Evolutionary conservation across 37 sponge, comb jelly and placozoan genomes (phyloP), one percentile per base, ranked within the genome.

Genomic region (Spongilla lacustris): DNA sequence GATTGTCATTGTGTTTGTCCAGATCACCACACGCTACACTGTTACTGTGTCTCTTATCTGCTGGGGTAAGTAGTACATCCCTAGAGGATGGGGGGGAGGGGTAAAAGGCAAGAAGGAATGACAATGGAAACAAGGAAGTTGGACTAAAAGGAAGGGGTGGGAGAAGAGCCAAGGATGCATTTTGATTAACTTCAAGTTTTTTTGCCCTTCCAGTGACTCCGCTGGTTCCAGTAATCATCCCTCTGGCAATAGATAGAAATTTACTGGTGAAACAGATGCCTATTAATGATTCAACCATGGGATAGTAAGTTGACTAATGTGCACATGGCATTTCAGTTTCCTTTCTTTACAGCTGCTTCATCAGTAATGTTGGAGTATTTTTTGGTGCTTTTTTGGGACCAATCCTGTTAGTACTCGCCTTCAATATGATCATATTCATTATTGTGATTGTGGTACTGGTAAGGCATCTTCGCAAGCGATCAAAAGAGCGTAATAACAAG

Each of bases 371-470:
- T 27, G 35, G 76, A 24, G 69, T 90, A 14, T 77, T 68, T 31
- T 85, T 67, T 79, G 90, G 82, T 21, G 67, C 76, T 68, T 90
- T 90, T 29, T 49, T 90, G 74, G 90, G 71, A 2, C 90, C 90
- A n/a, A 74, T 90, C 1, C 49, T 90, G 14, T 22, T 50, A 0
- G n/a, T 90, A 1, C 14, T 90, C 2, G 13, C 81, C 13, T 90
- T 90, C 77, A 90, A 90, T 38, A 14, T 69, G 48, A 77, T 90
- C 76, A 74, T 90, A 13, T 90, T 85, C 49, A 36, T 90, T n/a
- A 66, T 80, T n/a, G 81, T 90, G 11, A 75, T 69, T 24, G 14
- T 28, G 31, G 81, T 90, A 6, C 77, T 90, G 23, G 4, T 84
- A 27, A 80, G 34, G 19, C 90, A 90, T 36, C 23, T 2, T 2